Conservation (phyloP, 1,140 invertebrate species). For the Magallana angulata region DNA sequence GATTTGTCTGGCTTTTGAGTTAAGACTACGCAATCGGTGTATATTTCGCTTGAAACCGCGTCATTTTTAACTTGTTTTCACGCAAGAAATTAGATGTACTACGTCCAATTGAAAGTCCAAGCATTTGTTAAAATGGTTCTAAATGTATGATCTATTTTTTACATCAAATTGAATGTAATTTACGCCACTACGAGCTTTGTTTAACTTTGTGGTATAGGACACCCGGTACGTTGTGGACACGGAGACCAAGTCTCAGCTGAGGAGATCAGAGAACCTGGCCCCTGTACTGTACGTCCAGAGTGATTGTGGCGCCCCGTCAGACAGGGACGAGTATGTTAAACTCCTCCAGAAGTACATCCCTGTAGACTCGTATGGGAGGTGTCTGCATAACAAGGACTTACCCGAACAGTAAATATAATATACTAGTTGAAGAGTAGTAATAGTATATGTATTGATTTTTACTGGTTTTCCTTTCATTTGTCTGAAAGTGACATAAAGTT, state of each 20-base stretch:
- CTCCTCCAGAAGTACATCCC: constrained; percentile 87
- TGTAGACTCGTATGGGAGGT: constrained; percentile 78
- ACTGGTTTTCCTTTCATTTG: not conserved
- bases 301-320: constrained; percentile 88
- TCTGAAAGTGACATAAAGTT: not conserved
- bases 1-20: no score
- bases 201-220: constrained; percentile 69
- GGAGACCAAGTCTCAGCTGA: constrained; percentile 82
- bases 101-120: no score
- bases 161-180: no score
- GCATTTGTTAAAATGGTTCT: no score
- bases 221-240: constrained; percentile 82
- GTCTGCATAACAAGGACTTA: constrained; percentile 83
- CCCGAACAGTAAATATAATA: constrained; percentile 82
- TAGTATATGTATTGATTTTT: no score
- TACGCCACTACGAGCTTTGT: no score
- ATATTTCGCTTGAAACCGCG: no score
- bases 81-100: no score
- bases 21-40: no score
- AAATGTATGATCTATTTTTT: no score
- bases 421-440: not conserved
- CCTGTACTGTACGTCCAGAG: constrained; percentile 89
- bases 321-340: constrained; percentile 86
- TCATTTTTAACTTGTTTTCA: no score
- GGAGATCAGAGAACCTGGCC: constrained; percentile 80